phyloP scores from a whole-genome alignment of 2,888 invertebrate genomes.

The Diabrotica balteata region DNA sequence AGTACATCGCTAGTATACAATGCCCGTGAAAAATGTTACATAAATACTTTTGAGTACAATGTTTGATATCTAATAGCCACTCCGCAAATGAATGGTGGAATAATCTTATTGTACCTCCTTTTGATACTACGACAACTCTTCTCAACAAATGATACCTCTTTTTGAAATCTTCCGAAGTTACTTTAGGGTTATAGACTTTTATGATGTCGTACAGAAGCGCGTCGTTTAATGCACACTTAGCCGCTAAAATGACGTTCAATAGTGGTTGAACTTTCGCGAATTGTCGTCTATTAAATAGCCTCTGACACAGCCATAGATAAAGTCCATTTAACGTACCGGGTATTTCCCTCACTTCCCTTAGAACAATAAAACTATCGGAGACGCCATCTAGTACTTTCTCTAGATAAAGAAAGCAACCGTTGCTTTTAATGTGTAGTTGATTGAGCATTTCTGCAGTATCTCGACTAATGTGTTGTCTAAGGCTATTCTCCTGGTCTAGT shows the following conservation, averaged over 20 bases:
- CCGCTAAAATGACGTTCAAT: slow-evolving; percentile 86
- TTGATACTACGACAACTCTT: slow-evolving; percentile 66
- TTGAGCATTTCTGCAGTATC: slow-evolving; percentile 95
- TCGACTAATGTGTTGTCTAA: slow-evolving; percentile 86
- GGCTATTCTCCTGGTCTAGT: slow-evolving; percentile 86
- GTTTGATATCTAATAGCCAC: slow-evolving; percentile 97
- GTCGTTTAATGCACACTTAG: slow-evolving; percentile 83
- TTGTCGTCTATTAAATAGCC: slow-evolving; percentile 87
- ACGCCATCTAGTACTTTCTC: slow-evolving; percentile 91
- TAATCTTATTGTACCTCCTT: slow-evolving; percentile 71
- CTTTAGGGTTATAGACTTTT: slow-evolving; percentile 78
- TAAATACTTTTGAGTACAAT: slow-evolving; percentile 93
- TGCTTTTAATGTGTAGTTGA: slow-evolving; percentile 94
- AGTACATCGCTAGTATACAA: slow-evolving; percentile 84
- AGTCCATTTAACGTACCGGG: slow-evolving; percentile 95
- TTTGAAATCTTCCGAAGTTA: slow-evolving; percentile 82
- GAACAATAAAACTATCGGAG: slow-evolving; percentile 89
- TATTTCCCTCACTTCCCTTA: slow-evolving; percentile 90
- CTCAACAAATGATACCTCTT: slow-evolving; percentile 78
- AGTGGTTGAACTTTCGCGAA: slow-evolving; percentile 87
- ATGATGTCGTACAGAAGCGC: slow-evolving; percentile 83
- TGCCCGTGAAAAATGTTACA: slow-evolving; percentile 89
- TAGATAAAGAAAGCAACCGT: slow-evolving; percentile 88
- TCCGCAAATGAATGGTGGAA: slow-evolving; percentile 96
- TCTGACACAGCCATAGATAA: slow-evolving; percentile 93